These are phyloP conservation scores for Phlogophora meticulosa DNA, from an alignment of 2,888 invertebrate genomes.

Conservation along the genomic window DNA sequence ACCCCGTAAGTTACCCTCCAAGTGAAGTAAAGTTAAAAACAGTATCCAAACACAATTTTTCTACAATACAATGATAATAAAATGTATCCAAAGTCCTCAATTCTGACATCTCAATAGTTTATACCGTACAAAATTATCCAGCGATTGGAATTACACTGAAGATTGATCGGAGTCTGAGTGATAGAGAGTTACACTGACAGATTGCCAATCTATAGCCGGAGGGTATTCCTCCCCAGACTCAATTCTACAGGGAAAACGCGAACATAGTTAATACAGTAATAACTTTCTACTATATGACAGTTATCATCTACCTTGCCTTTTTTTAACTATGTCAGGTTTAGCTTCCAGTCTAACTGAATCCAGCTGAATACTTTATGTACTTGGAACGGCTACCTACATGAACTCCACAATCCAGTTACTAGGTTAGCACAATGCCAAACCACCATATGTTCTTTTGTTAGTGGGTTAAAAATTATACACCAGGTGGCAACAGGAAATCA, in stretches of 20 bases:
- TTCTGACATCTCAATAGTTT: constrained; percentile 50
- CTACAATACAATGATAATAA: neutral
- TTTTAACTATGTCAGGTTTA: no score
- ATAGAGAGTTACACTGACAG: constrained; percentile 52
- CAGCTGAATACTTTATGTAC: no score
- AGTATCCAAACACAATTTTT: no score
- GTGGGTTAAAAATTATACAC: no score
- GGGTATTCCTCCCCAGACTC: constrained; percentile 43
- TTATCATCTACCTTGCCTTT: neutral
- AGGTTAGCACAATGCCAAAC: no score
- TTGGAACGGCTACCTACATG: no score
- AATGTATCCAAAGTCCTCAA: constrained; percentile 44
- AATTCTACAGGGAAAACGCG: constrained; percentile 36
- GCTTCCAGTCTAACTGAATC: no score
- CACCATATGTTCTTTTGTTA: no score
- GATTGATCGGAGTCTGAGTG: constrained; percentile 55
- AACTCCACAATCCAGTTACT: no score
- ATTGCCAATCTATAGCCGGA: constrained; percentile 56
- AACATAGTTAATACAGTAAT: constrained; percentile 47
- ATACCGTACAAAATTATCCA: constrained; percentile 66
- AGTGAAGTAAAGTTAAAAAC: no score
- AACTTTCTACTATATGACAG: constrained; percentile 42
- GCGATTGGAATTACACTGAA: constrained; percentile 68
- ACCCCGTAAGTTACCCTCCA: no score
- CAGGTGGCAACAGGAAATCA: no score